Base-by-base conservation (phyloP, 2,797 vertebrate species). In the Dicrostonyx torquatus region DNA sequence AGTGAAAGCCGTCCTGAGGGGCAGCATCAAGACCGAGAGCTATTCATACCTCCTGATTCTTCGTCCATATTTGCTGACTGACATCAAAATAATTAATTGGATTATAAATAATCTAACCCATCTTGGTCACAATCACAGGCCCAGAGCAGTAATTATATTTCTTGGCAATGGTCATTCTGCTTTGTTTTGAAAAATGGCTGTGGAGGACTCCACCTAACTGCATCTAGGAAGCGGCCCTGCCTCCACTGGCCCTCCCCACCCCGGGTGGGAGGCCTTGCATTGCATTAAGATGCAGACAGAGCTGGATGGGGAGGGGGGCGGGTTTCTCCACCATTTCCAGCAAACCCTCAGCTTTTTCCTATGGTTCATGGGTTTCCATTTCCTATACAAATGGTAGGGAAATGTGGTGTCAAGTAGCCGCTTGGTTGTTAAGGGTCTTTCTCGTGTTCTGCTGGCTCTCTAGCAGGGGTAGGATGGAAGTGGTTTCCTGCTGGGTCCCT, bases 81-180 rank as follows among this genome's bases (percentile, higher is more conserved):
- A 91, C 53, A 89, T 90, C 22, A 77, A 80, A 83, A 84, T 62
- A 94, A 91, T 94, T 86, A 91, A 88, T 94, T 75, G 70, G 58
- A 77, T 92, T 76, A 82, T 62, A 92, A 84, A 89, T 89, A 83
- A 93, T 40, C 86, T 78, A 80, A 48, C 15, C 66, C 34, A 20
- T n/a, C 53, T 50, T 37, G 60, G 75, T 85, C 64, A 37, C 15
- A 50, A 64, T 92, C n/a, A 5, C 82, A 14, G 66, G 68, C 83
- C 77, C 68, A 29, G 64, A 70, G 77, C 85, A 50, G 77, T 76
- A 53, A 88, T 78, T 87, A 90, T 82, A 66, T 75, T 80, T 94
- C 92, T 93, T 85, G 94, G 94, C 80, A 89, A 75, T n/a, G 37
- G 40, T 29, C 17, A 55, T 20, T 90, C 17, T 84, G 50, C 45